Percentiles rank a stretch among this genome's conserved stretches.
phyloP scores from a whole-genome alignment of 2,797 vertebrate genomes.

The Geotrypetes seraphini region DNA sequence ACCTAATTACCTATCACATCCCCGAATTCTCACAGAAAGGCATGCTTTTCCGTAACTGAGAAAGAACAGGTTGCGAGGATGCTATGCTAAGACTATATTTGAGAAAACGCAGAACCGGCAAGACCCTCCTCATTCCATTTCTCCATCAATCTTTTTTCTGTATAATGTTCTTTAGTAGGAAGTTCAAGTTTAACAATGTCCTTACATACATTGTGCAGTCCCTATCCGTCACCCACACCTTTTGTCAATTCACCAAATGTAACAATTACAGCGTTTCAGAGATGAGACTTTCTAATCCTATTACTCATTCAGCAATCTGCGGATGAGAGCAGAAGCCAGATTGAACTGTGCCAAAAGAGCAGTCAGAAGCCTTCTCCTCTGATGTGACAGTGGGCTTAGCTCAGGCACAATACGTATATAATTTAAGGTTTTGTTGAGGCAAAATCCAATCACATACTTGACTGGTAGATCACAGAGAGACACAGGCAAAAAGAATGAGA shows the following conservation, averaged over 20 bases:
- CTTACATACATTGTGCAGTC: constrained; percentile 36
- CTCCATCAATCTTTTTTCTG: too few relatives aligned
- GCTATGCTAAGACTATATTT: background rate
- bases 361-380: constrained; percentile 63
- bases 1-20: too few relatives aligned
- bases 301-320: constrained; percentile 82
- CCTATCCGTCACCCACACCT: constrained; percentile 41
- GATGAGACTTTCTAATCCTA: constrained; percentile 81
- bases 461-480: constrained; percentile 92
- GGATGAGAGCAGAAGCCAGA: constrained; percentile 63
- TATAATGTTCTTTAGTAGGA: constrained; percentile 13
- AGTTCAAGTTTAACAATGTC: constrained; percentile 33
- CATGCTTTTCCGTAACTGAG: too few relatives aligned
- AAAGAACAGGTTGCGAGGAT: too few relatives aligned
- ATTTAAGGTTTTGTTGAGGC: constrained; percentile 98
- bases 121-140: constrained; percentile 12
- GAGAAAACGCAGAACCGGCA: background rate
- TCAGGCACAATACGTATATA: constrained; percentile 94
- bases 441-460: constrained; percentile 99
- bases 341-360: constrained; percentile 71
- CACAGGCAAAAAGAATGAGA: constrained; percentile 71
- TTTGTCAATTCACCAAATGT: constrained; percentile 58
- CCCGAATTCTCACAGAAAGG: too few relatives aligned
- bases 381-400: constrained; percentile 84
- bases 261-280: constrained; percentile 68